Base-by-base conservation (phyloP, 1,140 invertebrate species). In the Ceratoteleas bidentatus region DNA sequence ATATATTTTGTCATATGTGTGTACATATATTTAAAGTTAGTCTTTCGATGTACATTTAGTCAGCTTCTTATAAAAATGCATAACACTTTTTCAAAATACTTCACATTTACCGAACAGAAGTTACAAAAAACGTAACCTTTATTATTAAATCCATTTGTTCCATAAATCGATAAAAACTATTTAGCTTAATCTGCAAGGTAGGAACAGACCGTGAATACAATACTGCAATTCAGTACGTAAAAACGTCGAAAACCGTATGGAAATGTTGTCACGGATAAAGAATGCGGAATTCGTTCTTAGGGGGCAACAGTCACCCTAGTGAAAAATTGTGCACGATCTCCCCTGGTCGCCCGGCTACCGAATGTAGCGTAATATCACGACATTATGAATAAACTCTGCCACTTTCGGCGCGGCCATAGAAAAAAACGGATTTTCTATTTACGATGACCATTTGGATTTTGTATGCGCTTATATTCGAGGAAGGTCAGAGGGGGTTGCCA, bases 401-500 rank as follows among this genome's bases (percentile, higher is more conserved):
- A 82, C 86, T 88, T 88, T 89, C 64, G 83, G 73, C 34, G 61
- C 69, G 65, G 53, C 54, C 64, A 76, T 77, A 66, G 68, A 73
- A 79, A 87, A 88, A 89, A 88, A 88, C 85, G 88, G 89, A 89
- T 90, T 88, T 89, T 90, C 88, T 88, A 89, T 90, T 90, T 90
- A 90, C 89, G 89, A 90, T 90, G 89, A 90, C 89, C 88, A 90
- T 90, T 90, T 90, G 87, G 88, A 88, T 89, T 90, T 89, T 85
- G 84, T 85, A 82, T 82, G 77, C 68, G 58, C 60, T 58, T 60
- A 83, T 79, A 68, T 50, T 84, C 74, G 58, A 38, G 74, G 74
- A 64, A 77, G 64, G 80, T 76, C 58, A 76, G 53, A 60, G 68
- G 77, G 73, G 70, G 82, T 81, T 74, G 74, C 62, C 82, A 81